Conservation (phyloP, 2,797 vertebrate genomes). For the Notolabrus celidotus region DNA sequence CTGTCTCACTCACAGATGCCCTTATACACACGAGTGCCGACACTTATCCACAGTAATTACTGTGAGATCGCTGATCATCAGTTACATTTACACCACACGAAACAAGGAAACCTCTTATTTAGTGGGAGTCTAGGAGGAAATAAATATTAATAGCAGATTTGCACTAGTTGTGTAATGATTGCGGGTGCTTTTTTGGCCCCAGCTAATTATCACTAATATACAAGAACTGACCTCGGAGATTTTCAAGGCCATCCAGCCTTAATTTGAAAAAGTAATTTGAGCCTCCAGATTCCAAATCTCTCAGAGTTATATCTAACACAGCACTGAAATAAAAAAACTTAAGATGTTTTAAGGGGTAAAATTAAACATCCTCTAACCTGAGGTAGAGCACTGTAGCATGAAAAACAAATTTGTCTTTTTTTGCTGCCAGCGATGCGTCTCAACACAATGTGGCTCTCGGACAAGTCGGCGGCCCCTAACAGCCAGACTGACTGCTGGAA, state of each 20-base stretch:
- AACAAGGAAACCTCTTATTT: conserved; percentile 14
- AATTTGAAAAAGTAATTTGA: conserved; percentile 9
- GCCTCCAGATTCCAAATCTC: neutral
- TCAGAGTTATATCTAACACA: neutral
- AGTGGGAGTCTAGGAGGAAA: conserved; percentile 15
- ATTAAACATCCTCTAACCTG: neutral
- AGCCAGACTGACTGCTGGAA: conserved; percentile 78
- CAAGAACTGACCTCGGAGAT: conserved; percentile 7
- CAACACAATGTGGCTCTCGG: conserved; percentile 21
- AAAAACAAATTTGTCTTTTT: conserved; percentile 37
- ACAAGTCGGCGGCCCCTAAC: conserved; percentile 34
- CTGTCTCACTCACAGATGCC: conserved; percentile 30
- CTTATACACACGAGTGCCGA: conserved; percentile 23
- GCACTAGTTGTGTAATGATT: conserved; percentile 5
- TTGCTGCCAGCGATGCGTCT: neutral
- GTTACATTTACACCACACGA: conserved; percentile 34
- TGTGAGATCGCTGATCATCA: conserved; percentile 56
- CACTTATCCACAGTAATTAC: conserved; percentile 27
- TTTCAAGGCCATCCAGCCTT: neutral
- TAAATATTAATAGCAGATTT: conserved; percentile 22
- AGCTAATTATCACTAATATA: conserved; percentile 24
- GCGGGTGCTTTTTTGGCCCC: neutral
- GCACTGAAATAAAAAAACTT: neutral
- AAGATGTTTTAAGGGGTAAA: neutral
- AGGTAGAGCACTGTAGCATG: conserved; percentile 27